Percentiles rank a stretch among this genome's conserved stretches.
phyloP scores from a whole-genome alignment of 1,140 invertebrate species.

The Conus betulinus region DNA sequence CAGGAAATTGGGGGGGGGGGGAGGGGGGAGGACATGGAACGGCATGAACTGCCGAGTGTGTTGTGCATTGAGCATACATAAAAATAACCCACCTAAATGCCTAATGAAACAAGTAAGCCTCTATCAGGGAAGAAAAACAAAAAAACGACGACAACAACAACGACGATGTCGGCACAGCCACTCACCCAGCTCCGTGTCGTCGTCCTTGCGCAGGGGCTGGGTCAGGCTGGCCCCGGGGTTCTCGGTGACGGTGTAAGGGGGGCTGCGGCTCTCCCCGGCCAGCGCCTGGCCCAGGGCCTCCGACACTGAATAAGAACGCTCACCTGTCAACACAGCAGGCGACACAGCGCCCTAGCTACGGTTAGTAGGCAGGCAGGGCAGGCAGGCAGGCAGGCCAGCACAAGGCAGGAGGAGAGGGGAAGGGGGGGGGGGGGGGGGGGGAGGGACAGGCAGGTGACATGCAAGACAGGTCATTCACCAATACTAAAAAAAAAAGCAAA shows the following conservation, averaged over 20 bases:
- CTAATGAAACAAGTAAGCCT: background rate
- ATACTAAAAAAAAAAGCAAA: too few relatives aligned
- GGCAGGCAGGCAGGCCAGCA: background rate
- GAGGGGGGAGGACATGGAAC: too few relatives aligned
- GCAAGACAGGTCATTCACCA: too few relatives aligned
- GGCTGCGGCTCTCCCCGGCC: background rate
- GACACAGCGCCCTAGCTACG: background rate
- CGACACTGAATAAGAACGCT: conserved; percentile 35
- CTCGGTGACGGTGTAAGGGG: conserved; percentile 14
- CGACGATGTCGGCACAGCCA: background rate
- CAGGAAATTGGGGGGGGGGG: too few relatives aligned
- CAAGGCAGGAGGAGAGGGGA: background rate
- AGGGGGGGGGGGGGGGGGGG: background rate
- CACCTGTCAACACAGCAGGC: conserved; percentile 4
- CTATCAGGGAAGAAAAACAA: too few relatives aligned
- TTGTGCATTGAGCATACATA: too few relatives aligned
- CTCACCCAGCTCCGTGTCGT: conserved; percentile 45
- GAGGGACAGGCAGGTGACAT: too few relatives aligned
- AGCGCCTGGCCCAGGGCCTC: conserved; percentile 31
- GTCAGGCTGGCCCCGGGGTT: background rate
- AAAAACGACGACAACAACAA: background rate
- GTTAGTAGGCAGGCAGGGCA: conserved; percentile 25
- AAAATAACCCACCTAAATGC: background rate
- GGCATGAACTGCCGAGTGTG: too few relatives aligned
- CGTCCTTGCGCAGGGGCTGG: conserved; percentile 42